These are phyloP conservation scores for Pocillopora verrucosa DNA, from an alignment of 64 coral and sea anemone genomes.

Conservation along the genomic window DNA sequence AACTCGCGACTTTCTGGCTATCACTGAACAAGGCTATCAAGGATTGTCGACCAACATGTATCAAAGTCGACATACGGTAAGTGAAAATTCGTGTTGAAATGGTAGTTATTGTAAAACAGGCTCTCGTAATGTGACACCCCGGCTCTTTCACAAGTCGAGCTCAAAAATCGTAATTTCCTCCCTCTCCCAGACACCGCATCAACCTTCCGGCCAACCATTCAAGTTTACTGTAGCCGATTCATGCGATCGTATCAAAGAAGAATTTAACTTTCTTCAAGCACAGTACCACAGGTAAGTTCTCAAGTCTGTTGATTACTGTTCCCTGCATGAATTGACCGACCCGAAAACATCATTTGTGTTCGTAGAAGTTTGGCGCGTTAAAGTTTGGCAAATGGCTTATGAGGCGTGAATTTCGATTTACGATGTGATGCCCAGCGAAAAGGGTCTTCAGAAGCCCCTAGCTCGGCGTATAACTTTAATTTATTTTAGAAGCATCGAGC, in stretches of 20 bases:
- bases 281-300: conserved; percentile 98
- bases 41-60: conserved; percentile 76
- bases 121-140: conserved; percentile 90
- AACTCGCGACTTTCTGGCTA: conserved; percentile 59
- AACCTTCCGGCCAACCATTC: conserved; percentile 93
- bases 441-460: background rate
- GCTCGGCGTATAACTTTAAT: conserved; percentile 67
- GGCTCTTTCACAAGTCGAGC: conserved; percentile 7
- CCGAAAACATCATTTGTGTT: conserved; percentile 68
- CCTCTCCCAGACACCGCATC: conserved; percentile 83
- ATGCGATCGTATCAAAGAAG: conserved; percentile 98
- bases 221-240: conserved; percentile 98
- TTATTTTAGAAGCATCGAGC: conserved; percentile 87
- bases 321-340: conserved; percentile 96
- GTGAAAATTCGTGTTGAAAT: conserved; percentile 87
- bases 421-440: conserved; percentile 6
- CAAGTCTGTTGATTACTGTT: conserved; percentile 59
- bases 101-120: conserved; percentile 80
- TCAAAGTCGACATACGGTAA: conserved; percentile 96
- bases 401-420: conserved; percentile 46
- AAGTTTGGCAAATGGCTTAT: conserved; percentile 21
- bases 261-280: conserved; percentile 99
- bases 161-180: conserved; percentile 67
- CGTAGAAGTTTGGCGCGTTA: conserved; percentile 24
- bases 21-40: conserved; percentile 21